phyloP scores from a whole-genome alignment of 2,888 invertebrate species.

The Ligdia adustata region DNA sequence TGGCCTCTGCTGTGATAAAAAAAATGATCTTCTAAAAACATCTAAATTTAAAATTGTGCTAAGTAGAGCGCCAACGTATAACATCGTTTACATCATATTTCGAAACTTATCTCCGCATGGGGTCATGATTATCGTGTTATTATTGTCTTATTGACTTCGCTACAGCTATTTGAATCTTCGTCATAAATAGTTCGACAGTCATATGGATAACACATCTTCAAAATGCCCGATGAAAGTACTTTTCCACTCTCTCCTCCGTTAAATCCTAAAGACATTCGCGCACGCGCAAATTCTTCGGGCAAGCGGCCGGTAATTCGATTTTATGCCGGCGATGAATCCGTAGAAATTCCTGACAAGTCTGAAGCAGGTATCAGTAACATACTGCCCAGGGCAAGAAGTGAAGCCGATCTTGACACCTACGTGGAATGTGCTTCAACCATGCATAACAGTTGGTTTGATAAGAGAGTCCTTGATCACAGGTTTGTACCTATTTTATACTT shows the following conservation, averaged over 20 bases:
- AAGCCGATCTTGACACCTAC: conserved; percentile 82
- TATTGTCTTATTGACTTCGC: conserved; percentile 49
- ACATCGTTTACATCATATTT: conserved; percentile 67
- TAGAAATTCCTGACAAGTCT: conserved; percentile 77
- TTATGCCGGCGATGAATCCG: conserved; percentile 67
- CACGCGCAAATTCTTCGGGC: conserved; percentile 83
- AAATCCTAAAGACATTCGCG: conserved; percentile 80
- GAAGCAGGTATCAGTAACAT: conserved; percentile 68
- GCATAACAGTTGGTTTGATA: conserved; percentile 82
- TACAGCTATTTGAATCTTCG: conserved; percentile 30
- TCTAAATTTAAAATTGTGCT: too few relatives aligned
- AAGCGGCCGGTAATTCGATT: conserved; percentile 69
- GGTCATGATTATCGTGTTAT: conserved; percentile 60
- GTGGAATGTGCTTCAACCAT: conserved; percentile 74
- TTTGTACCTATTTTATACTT: conserved; percentile 51
- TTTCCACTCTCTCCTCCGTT: conserved; percentile 80
- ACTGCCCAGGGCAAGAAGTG: conserved; percentile 67
- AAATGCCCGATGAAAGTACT: conserved; percentile 85
- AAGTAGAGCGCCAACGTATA: too few relatives aligned
- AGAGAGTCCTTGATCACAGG: conserved; percentile 85
- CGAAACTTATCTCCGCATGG: conserved; percentile 63
- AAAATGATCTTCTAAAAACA: too few relatives aligned
- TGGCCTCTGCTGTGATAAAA: too few relatives aligned
- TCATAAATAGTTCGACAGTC: conserved; percentile 47
- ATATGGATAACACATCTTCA: conserved; percentile 34